Conservation (phyloP, 2,888 invertebrate species). For the Antheraea assamensis region DNA sequence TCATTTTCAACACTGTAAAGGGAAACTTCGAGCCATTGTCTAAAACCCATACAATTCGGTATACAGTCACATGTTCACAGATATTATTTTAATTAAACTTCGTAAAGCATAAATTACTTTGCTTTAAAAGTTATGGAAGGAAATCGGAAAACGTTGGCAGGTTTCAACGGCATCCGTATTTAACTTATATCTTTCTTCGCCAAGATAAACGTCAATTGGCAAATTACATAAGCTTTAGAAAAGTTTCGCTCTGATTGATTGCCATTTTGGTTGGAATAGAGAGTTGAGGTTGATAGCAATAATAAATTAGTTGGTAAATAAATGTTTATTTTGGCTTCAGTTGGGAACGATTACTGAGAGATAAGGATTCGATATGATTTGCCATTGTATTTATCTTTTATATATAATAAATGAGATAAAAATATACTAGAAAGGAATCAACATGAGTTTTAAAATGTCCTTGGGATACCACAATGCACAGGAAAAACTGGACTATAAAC, state of each 20-base stretch:
- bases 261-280: conserved; percentile 28
- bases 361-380: neutral
- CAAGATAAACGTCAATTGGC: conserved; percentile 55
- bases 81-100: conserved; percentile 20
- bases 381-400: no score
- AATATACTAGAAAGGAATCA: no score
- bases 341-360: neutral
- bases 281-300: conserved; percentile 9
- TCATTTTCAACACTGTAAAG: conserved; percentile 15
- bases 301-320: neutral
- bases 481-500: no score
- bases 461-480: no score
- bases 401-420: no score
- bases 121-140: conserved; percentile 1
- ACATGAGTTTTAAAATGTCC: no score
- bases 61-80: conserved; percentile 12
- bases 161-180: conserved; percentile 37
- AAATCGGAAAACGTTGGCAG: conserved; percentile 4
- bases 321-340: neutral
- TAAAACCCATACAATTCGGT: conserved; percentile 19
- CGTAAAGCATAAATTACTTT: conserved; percentile 20
- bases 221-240: conserved; percentile 50
- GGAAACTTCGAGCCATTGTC: conserved; percentile 14
- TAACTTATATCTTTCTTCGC: conserved; percentile 52
- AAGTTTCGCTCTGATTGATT: conserved; percentile 53